Evolutionary conservation across 2,113 vertebrate genomes (phyloP).

Genomic region (Miniopterus natalensis): DNA sequence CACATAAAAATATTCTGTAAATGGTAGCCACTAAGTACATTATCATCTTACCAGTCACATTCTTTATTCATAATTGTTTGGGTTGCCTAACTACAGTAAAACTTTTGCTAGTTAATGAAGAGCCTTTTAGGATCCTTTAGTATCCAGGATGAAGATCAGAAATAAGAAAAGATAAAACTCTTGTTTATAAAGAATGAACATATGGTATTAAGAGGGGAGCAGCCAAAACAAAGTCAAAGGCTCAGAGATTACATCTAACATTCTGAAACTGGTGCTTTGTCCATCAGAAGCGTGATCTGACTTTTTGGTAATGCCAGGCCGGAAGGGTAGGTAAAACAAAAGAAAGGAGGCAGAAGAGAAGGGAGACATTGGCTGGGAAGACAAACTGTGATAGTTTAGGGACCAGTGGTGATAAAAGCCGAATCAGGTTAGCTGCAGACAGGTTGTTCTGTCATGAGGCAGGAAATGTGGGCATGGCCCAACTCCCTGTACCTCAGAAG

Average conservation of each 20-base stretch:
- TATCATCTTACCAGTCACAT: background rate
- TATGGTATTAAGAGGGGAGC: background rate
- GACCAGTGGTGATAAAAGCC: background rate
- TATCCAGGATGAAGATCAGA: constrained; percentile 5
- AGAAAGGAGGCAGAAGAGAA: background rate
- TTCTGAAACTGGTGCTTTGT: constrained; percentile 10
- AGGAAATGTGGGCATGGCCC: background rate
- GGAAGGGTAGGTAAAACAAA: background rate
- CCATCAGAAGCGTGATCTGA: background rate
- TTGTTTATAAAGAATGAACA: background rate
- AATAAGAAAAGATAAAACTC: background rate
- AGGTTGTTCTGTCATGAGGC: background rate
- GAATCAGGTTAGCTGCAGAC: background rate
- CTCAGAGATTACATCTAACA: background rate
- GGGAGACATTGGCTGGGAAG: background rate
- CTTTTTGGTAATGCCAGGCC: background rate
- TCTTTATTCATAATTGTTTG: constrained; percentile 4
- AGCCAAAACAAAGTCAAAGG: constrained; percentile 10
- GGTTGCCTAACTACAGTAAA: background rate
- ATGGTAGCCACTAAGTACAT: background rate
- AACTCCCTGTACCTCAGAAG: background rate
- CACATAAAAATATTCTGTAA: constrained; percentile 51
- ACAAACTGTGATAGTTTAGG: background rate
- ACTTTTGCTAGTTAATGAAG: background rate
- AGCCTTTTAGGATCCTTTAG: background rate